Conservation (phyloP, 2,113 vertebrate species). For the Anser brachyrhynchus region DNA sequence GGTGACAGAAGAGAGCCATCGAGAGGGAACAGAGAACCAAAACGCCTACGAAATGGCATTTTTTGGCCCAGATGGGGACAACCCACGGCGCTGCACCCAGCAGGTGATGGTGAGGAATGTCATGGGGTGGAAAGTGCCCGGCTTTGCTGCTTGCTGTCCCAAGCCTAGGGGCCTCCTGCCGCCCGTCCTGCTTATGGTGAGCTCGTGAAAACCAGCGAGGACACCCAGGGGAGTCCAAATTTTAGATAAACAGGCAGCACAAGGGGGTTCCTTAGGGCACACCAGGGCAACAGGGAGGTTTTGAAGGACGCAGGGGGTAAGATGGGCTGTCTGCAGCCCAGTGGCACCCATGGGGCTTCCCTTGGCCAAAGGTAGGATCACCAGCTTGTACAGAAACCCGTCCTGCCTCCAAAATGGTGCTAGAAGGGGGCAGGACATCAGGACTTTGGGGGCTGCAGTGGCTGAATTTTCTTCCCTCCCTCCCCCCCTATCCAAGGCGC, state of each 20-base stretch:
- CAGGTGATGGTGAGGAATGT: not conserved
- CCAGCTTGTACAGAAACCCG: not conserved
- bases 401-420: not conserved
- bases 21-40: not conserved
- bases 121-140: rapidly evolving
- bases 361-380: not conserved
- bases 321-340: not conserved
- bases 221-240: rapidly evolving
- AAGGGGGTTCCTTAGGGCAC: not conserved
- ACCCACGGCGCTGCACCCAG: rapidly evolving
- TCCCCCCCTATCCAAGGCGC: not conserved
- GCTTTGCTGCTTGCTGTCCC: not conserved
- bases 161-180: not conserved
- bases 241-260: not conserved
- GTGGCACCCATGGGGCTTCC: rapidly evolving
- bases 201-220: not conserved
- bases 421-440: not conserved
- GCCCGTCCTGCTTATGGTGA: not conserved
- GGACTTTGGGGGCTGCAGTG: not conserved
- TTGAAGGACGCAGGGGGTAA: rapidly evolving
- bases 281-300: rapidly evolving
- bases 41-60: not conserved
- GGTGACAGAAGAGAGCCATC: rapidly evolving
- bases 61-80: not conserved
- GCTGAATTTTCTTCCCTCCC: not conserved